A percentile compares a stretch with the other conserved stretches of the same genome.
These are phyloP conservation scores for Calyptommatus sinebrachiatus DNA, from an alignment of 2,113 vertebrate genomes.

Conservation along the genomic window DNA sequence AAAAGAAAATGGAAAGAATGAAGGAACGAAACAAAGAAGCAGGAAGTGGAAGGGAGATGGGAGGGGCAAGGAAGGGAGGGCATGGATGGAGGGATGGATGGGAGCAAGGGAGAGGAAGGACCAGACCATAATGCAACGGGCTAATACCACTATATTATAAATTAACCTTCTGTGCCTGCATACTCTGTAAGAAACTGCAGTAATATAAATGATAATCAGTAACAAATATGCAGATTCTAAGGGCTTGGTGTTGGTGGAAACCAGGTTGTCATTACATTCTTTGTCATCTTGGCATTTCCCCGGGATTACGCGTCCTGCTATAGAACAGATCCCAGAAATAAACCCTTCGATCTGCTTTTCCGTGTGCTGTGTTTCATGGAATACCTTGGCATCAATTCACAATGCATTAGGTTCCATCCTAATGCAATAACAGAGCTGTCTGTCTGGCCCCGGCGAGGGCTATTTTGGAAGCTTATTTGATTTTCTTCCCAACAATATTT, in stretches of 20 bases:
- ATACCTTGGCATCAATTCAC: constrained; percentile 65
- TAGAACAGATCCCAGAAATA: constrained; percentile 57
- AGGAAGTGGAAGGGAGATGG: too few species aligned
- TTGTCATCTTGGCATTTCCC: constrained; percentile 62
- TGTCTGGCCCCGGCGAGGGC: constrained; percentile 50
- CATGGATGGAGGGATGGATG: too few species aligned
- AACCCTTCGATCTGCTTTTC: constrained; percentile 62
- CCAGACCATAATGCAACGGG: too few species aligned
- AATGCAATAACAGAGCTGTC: constrained; percentile 63
- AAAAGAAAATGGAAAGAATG: too few species aligned
- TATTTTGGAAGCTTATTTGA: constrained; percentile 63
- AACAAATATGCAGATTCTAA: constrained; percentile 32
- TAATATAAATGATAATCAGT: too few species aligned
- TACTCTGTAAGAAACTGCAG: too few species aligned
- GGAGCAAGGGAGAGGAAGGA: too few species aligned
- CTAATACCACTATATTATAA: too few species aligned
- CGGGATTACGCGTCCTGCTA: constrained; percentile 36
- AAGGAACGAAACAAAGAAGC: too few species aligned
- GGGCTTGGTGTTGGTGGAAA: constrained; percentile 27
- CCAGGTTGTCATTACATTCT: constrained; percentile 43
- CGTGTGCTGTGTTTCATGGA: constrained; percentile 47
- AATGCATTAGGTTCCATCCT: constrained; percentile 64
- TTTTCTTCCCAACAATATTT: constrained; percentile 58
- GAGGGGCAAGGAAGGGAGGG: too few species aligned
- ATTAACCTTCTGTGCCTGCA: too few species aligned